phyloP scores from a whole-genome alignment of 2,797 vertebrate species.

The Syngnathus rostellatus region DNA sequence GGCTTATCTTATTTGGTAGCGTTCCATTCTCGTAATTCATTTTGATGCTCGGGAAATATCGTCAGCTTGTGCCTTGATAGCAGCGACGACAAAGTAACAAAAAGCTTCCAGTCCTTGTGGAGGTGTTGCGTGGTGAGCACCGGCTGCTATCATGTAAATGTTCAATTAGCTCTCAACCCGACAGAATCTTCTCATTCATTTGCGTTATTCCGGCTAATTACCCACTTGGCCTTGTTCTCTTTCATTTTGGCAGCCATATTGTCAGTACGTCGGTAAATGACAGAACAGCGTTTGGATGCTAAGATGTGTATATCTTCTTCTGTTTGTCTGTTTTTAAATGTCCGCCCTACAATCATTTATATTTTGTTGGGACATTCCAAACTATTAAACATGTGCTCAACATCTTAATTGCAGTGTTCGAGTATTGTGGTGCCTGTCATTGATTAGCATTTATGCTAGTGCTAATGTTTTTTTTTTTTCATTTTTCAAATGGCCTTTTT shows the following conservation, averaged over 20 bases:
- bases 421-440: too few relatives aligned
- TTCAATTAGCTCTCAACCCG: background rate
- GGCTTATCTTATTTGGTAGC: too few relatives aligned
- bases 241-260: background rate
- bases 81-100: background rate
- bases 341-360: too few relatives aligned
- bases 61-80: too few relatives aligned
- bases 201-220: background rate
- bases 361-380: too few relatives aligned
- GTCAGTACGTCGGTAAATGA: background rate
- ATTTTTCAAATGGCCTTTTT: background rate
- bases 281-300: too few relatives aligned
- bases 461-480: too few relatives aligned
- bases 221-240: background rate
- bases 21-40: background rate
- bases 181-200: background rate
- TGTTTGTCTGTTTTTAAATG: too few relatives aligned
- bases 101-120: background rate
- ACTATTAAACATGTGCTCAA: too few relatives aligned
- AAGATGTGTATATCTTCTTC: too few relatives aligned
- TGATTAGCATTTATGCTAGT: too few relatives aligned
- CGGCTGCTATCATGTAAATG: background rate
- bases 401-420: too few relatives aligned
- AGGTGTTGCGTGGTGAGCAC: background rate
- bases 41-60: background rate